phyloP scores from a whole-genome alignment of 1,140 invertebrate species.

The Drosophila rufa region DNA sequence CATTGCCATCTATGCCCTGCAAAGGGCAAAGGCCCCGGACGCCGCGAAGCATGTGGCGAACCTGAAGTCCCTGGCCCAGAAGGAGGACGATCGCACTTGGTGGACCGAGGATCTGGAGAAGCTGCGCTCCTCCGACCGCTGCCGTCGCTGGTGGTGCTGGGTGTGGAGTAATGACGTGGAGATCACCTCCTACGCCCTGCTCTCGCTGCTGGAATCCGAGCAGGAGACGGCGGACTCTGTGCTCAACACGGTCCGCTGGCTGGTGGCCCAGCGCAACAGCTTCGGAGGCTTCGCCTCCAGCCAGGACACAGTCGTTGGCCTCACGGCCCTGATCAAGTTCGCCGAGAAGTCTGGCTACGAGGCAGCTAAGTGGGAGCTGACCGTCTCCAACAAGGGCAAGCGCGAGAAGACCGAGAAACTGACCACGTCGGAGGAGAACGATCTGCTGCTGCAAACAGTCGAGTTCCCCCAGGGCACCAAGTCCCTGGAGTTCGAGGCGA shows the following conservation, averaged over 20 bases:
- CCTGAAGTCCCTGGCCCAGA: slow-evolving; percentile 61
- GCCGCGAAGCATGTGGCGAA: slow-evolving; percentile 53
- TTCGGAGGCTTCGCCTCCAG: slow-evolving; percentile 92
- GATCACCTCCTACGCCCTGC: slow-evolving; percentile 91
- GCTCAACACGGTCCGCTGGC: slow-evolving; percentile 89
- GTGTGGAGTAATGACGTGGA: slow-evolving; percentile 88
- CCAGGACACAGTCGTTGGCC: slow-evolving; percentile 89
- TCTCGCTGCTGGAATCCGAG: slow-evolving; percentile 88
- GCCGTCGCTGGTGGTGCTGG: slow-evolving; percentile 87
- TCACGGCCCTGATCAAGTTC: slow-evolving; percentile 88
- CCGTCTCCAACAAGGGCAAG: slow-evolving; percentile 55
- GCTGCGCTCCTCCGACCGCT: slow-evolving; percentile 89
- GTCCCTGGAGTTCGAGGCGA: slow-evolving; percentile 87
- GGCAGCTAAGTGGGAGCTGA: slow-evolving; percentile 63
- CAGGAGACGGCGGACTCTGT: slow-evolving; percentile 51
- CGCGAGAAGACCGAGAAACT: slow-evolving; percentile 69
- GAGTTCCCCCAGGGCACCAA: slow-evolving; percentile 76
- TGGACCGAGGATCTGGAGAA: slow-evolving; percentile 88
- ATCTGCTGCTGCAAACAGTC: slow-evolving; percentile 70
- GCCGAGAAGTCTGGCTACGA: slow-evolving; percentile 84
- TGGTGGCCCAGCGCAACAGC: slow-evolving; percentile 91
- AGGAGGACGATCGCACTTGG: slow-evolving; percentile 78
- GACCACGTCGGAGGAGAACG: slow-evolving; percentile 65
- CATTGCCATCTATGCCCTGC: slow-evolving; percentile 91
- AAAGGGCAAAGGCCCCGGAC: slow-evolving; percentile 88